A percentile compares a stretch with the other conserved stretches of the same genome.
Conservation (phyloP, 2,888 invertebrate genomes). For the Andrena hattorfiana region DNA sequence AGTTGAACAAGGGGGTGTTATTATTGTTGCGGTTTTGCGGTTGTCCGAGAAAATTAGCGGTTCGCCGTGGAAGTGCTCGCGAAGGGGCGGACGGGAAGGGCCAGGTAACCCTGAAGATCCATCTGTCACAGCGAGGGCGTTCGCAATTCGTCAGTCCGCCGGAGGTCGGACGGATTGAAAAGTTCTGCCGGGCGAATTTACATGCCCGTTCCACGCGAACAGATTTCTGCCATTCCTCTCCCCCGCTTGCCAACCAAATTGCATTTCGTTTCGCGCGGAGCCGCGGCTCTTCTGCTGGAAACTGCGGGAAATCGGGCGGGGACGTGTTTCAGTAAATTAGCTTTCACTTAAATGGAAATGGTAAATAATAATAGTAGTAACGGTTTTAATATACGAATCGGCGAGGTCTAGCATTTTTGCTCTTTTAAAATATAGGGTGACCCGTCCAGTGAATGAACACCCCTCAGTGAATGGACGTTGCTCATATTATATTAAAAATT, state of each 20-base stretch:
- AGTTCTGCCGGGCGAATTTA: slow-evolving; percentile 66
- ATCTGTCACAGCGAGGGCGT: slow-evolving; percentile 78
- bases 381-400: too few relatives aligned
- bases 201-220: slow-evolving; percentile 41
- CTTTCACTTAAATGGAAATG: too few relatives aligned
- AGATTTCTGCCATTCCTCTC: slow-evolving; percentile 38
- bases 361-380: too few relatives aligned
- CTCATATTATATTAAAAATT: too few relatives aligned
- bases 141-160: slow-evolving; percentile 73
- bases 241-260: slow-evolving; percentile 12
- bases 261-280: neutral
- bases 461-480: too few relatives aligned
- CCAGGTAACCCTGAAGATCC: slow-evolving; percentile 73
- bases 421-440: too few relatives aligned
- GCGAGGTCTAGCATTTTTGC: too few relatives aligned
- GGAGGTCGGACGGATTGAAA: slow-evolving; percentile 65
- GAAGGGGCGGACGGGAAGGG: slow-evolving; percentile 62
- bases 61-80: slow-evolving; percentile 54
- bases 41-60: slow-evolving; percentile 82
- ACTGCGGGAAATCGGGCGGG: neutral
- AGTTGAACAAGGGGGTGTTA: slow-evolving; percentile 75
- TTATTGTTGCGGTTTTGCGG: slow-evolving; percentile 82
- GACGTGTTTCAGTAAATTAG: too few relatives aligned
- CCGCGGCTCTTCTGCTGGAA: neutral
- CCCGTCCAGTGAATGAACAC: too few relatives aligned